Percentiles rank a stretch among this genome's conserved stretches.
phyloP scores from a whole-genome alignment of 2,113 vertebrate genomes.

The Leptosomus discolor region DNA sequence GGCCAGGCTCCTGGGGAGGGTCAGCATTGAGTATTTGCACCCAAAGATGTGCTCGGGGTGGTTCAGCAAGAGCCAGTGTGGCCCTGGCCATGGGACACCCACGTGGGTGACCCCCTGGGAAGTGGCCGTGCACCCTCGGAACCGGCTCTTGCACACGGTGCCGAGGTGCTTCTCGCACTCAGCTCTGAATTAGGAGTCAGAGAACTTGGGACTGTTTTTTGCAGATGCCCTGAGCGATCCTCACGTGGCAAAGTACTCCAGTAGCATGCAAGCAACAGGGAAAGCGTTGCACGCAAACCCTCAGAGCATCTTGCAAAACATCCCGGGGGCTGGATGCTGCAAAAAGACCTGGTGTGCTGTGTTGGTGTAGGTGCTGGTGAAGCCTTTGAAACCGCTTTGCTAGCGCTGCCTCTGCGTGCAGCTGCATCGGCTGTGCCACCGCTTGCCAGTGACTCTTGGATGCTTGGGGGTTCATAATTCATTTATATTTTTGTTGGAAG shows the following conservation, averaged over 20 bases:
- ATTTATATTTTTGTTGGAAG: conserved; percentile 40
- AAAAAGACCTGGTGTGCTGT: background rate
- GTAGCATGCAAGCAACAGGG: rapidly evolving
- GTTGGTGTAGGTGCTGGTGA: background rate
- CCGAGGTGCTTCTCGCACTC: background rate
- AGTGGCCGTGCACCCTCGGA: rapidly evolving
- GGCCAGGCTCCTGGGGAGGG: background rate
- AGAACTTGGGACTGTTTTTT: background rate
- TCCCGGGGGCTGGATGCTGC: background rate
- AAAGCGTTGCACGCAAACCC: rapidly evolving
- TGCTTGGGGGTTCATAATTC: background rate
- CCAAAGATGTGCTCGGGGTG: background rate
- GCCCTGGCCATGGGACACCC: rapidly evolving
- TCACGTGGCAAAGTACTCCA: rapidly evolving
- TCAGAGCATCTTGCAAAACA: background rate
- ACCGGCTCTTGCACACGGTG: background rate
- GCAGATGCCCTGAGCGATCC: background rate
- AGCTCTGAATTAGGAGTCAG: background rate
- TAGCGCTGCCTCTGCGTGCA: background rate
- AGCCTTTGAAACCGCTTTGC: background rate
- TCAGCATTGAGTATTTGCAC: rapidly evolving
- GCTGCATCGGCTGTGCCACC: conserved; percentile 1
- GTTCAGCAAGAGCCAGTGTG: rapidly evolving
- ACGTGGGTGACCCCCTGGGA: background rate
- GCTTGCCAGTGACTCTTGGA: background rate